A percentile compares a stretch with the other conserved stretches of the same genome.
Evolutionary conservation across 2,113 vertebrate genomes (phyloP).

Genomic region (Amphiprion ocellaris): DNA sequence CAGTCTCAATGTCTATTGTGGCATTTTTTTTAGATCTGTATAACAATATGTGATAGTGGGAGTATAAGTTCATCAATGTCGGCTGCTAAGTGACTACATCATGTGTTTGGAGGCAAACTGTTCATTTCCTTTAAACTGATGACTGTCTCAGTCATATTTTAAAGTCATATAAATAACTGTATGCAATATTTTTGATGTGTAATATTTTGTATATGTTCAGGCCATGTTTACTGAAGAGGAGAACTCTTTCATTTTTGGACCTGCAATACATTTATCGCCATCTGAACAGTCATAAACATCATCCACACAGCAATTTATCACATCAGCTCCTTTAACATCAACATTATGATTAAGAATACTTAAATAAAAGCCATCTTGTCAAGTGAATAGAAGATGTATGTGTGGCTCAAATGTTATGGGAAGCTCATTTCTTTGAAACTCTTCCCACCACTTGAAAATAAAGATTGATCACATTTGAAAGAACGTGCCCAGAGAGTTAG

Average conservation of each 20-base stretch:
- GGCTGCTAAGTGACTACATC: neutral
- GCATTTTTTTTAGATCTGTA: neutral
- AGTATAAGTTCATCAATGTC: neutral
- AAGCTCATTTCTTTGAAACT: conserved; percentile 88
- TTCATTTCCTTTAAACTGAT: conserved; percentile 2
- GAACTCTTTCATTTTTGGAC: conserved; percentile 37
- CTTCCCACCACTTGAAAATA: conserved; percentile 86
- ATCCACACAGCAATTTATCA: conserved; percentile 84
- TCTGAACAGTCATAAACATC: conserved; percentile 83
- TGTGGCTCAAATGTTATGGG: conserved; percentile 88
- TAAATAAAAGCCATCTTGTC: conserved; percentile 87
- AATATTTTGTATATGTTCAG: conserved; percentile 4
- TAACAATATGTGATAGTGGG: too few species aligned
- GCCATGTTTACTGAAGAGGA: conserved; percentile 46
- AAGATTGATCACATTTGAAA: conserved; percentile 83
- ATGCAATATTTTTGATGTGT: conserved; percentile 8
- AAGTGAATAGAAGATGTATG: conserved; percentile 87
- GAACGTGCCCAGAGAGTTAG: conserved; percentile 84
- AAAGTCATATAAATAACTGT: conserved; percentile 19
- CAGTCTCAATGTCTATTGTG: neutral
- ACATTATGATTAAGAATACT: conserved; percentile 83
- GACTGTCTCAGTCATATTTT: conserved; percentile 1
- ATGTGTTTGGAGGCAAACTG: conserved; percentile 25
- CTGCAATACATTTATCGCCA: conserved; percentile 66
- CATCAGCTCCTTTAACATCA: conserved; percentile 83